phyloP scores from a whole-genome alignment of 37 sponge, comb jelly and placozoan genomes.

The Chondrilla cf. caribensis region DNA sequence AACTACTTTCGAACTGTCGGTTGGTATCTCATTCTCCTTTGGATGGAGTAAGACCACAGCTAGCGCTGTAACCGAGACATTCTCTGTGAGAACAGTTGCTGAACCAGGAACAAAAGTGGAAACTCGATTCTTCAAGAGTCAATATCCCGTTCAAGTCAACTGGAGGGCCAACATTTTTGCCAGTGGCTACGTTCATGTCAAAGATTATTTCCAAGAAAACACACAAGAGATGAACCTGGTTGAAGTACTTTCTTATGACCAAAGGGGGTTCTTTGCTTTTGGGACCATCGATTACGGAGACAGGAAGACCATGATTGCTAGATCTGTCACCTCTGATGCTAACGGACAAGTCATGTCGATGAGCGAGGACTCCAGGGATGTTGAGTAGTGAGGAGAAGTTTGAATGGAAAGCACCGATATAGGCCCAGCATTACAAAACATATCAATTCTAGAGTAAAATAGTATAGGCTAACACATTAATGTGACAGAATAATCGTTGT shows the following conservation, averaged over 20 bases:
- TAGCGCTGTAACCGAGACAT: not conserved
- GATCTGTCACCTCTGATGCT: no score
- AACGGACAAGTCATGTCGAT: no score
- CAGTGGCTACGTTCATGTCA: not conserved
- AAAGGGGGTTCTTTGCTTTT: not conserved
- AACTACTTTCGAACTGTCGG: not conserved
- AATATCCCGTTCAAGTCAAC: not conserved
- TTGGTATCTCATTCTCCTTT: not conserved
- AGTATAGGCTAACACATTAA: no score
- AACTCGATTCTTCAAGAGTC: not conserved
- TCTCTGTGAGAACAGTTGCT: not conserved
- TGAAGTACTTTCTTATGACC: not conserved
- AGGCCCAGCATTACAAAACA: no score
- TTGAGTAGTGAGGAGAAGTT: no score
- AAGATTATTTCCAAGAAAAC: not conserved
- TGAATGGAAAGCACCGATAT: no score
- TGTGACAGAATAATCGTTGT: no score
- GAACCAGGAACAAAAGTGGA: not conserved
- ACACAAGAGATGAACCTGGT: not conserved
- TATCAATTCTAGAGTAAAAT: no score
- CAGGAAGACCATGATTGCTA: not conserved
- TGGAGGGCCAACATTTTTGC: not conserved
- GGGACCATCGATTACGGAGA: not conserved
- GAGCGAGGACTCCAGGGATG: no score
- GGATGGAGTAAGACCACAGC: not conserved